Percentiles rank a stretch among this genome's conserved stretches.
Conservation (phyloP, 2,888 invertebrate species). For the Bellardia bayeri region DNA sequence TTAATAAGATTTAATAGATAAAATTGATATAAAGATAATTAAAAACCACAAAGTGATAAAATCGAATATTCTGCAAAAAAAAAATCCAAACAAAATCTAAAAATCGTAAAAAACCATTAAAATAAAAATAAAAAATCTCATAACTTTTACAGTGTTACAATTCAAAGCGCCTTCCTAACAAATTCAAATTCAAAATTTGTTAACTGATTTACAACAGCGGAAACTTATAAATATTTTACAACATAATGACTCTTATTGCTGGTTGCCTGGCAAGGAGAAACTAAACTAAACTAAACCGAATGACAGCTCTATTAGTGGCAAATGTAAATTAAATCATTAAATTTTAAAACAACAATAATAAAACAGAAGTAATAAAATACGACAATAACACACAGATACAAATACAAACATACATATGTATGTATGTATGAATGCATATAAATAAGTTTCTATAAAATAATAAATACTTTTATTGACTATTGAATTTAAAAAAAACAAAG, state of each 20-base stretch:
- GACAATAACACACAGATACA: background rate
- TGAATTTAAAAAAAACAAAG: background rate
- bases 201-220: conserved; percentile 53
- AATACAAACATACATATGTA: background rate
- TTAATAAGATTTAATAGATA: conserved; percentile 34
- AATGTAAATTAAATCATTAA: conserved; percentile 63
- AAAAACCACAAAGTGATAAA: conserved; percentile 5
- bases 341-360: conserved; percentile 18
- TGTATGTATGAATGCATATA: too few species aligned
- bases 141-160: conserved; percentile 7
- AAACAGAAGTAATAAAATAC: conserved; percentile 15
- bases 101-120: background rate
- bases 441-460: conserved; percentile 43
- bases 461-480: conserved; percentile 58
- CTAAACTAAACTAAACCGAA: conserved; percentile 28
- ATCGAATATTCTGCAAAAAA: conserved; percentile 25
- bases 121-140: background rate
- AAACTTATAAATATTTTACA: conserved; percentile 63
- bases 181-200: background rate
- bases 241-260: conserved; percentile 16
- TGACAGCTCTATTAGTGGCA: conserved; percentile 67
- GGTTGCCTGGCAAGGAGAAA: conserved; percentile 41
- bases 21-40: conserved; percentile 23
- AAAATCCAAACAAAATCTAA: conserved; percentile 21
- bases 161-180: background rate